Evolutionary conservation across 2,888 invertebrate species (phyloP).

Genomic region (Nephrotoma guestfalica): DNA sequence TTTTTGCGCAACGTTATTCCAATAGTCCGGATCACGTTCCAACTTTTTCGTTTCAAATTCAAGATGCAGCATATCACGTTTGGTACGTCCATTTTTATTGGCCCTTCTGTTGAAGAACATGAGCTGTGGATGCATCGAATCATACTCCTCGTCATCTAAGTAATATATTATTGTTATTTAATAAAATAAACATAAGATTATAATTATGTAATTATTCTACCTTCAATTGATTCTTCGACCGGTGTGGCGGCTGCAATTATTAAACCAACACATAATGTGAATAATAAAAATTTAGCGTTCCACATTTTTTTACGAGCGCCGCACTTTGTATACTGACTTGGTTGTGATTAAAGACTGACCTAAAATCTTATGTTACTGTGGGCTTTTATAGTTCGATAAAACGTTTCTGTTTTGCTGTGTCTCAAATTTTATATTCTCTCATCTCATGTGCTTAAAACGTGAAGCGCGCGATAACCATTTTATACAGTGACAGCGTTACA

Average conservation of each 20-base stretch:
- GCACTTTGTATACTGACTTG: not conserved
- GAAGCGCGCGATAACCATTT: not conserved
- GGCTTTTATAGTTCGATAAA: not conserved
- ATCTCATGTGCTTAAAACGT: not conserved
- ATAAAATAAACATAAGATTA: not conserved
- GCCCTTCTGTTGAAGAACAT: not conserved
- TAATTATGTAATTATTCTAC: not conserved
- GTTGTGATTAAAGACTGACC: not conserved
- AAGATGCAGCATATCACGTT: slow-evolving; percentile 25
- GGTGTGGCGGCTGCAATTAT: not conserved
- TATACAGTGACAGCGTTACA: not conserved
- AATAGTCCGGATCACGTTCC: slow-evolving; percentile 29
- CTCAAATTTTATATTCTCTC: not conserved
- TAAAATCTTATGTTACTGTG: not conserved
- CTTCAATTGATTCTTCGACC: not conserved
- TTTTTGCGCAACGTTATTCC: slow-evolving; percentile 34
- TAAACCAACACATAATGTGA: not conserved
- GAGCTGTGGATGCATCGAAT: not conserved
- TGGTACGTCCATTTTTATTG: not conserved
- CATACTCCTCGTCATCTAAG: not conserved
- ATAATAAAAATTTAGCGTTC: not conserved
- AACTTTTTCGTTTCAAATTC: slow-evolving; percentile 20
- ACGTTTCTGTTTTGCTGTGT: not conserved
- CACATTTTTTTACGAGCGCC: not conserved
- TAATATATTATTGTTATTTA: not conserved